Evolutionary conservation across 23 tunicate genomes (phyloP).

Genomic region (Trididemnum nubilum): DNA sequence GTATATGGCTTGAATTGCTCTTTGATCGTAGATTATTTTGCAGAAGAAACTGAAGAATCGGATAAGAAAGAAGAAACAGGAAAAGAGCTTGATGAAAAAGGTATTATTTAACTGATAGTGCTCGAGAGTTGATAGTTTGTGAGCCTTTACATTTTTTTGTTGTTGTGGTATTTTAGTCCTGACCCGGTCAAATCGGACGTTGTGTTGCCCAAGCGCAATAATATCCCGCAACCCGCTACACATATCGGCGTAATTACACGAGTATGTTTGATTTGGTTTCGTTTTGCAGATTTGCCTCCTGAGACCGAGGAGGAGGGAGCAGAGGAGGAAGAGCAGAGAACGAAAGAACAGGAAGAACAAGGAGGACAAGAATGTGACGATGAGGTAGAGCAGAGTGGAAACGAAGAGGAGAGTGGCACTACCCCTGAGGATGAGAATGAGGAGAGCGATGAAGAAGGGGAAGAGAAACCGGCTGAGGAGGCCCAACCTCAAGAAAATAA

Average conservation of each 20-base stretch:
- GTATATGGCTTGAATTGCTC: too few species aligned
- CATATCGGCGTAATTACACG: too few species aligned
- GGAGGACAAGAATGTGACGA: conserved; percentile 21
- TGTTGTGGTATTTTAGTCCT: too few species aligned
- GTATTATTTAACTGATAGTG: background rate
- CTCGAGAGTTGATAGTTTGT: too few species aligned
- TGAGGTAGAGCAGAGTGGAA: conserved; percentile 14
- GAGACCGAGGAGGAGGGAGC: background rate
- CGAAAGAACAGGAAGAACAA: conserved; percentile 16
- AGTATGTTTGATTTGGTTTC: too few species aligned
- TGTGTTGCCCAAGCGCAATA: too few species aligned
- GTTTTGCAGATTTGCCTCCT: conserved; percentile 14
- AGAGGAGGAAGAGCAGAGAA: conserved; percentile 32
- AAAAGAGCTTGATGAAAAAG: background rate
- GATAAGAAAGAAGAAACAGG: background rate
- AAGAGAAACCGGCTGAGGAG: conserved; percentile 6
- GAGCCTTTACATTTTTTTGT: too few species aligned
- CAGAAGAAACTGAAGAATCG: background rate
- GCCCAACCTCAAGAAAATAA: background rate
- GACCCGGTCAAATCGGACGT: too few species aligned
- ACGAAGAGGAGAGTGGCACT: conserved; percentile 30
- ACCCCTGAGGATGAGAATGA: conserved; percentile 9
- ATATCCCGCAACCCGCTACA: too few species aligned
- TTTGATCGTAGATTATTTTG: background rate
- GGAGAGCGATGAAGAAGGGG: background rate